Evolutionary conservation across 2,888 invertebrate genomes (phyloP), one percentile per base, ranked within the genome.

Genomic region (Oscheius sp.): DNA sequence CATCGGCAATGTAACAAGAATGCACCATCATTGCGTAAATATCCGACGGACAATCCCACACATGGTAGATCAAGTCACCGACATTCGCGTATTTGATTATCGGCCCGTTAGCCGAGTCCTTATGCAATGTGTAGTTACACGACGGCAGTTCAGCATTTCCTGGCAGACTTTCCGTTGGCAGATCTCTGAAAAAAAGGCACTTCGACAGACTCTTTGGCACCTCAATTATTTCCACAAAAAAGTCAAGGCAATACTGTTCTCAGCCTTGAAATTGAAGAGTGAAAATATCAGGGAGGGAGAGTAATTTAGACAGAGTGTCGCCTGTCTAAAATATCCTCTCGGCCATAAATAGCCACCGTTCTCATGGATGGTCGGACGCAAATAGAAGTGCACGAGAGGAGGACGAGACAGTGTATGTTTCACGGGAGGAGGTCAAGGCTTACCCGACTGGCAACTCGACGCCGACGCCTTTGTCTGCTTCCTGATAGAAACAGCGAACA

Each of bases 401-500:
- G n/a, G 13, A 35, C 35, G 35, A 35, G 35, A 35, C 35, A 35
- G 35, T 35, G 35, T 35, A 18, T 53, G 53, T 53, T 53, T 53
- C 53, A 23, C 53, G 21, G 25, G 59, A 23, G 58, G n/a, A 25
- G 1, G n/a, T 25, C 46, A 16, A 2, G 18, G 21, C 75, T 79
- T 41, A 84, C 84, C 64, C 73, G 43, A 85, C 85, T 5, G 73
- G 73, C 58, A 85, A 72, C 35, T 78, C 80, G 27, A 82, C 78
- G 12, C 80, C 81, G 25, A 87, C 84, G 25, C 79, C 80, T 69
- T 86, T 84, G 64, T 85, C 80, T 43, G 79, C 73, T 71, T 87
- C 87, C 76, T 81, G 82, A 77, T 87, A 87, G 78, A 86, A 86
- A 61, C 87, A 87, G 25, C 83, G 79, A 29, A 87, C 87, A 59